Conservation (phyloP, 2,113 vertebrate species). For the Sapajus apella region DNA sequence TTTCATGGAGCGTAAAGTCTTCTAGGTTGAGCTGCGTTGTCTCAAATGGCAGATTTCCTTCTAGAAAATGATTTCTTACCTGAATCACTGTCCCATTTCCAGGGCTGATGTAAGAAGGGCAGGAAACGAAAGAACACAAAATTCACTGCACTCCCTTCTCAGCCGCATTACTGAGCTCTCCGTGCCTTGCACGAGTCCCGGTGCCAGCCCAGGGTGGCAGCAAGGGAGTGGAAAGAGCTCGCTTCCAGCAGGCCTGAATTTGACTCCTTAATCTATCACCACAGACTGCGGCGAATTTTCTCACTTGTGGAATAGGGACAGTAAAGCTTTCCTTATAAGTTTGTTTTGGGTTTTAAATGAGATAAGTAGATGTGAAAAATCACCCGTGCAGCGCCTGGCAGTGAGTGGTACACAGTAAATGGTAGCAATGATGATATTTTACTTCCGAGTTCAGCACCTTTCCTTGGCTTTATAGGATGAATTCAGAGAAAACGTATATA, state of each 20-base stretch:
- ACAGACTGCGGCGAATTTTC: background rate
- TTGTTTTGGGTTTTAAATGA: background rate
- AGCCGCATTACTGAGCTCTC: fast-evolving
- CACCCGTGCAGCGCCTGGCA: background rate
- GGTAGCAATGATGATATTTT: background rate
- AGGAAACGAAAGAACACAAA: background rate
- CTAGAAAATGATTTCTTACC: background rate
- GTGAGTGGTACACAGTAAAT: background rate
- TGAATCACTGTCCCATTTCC: background rate
- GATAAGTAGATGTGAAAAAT: background rate
- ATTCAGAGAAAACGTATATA: background rate
- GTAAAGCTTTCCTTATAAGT: background rate
- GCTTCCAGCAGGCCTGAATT: background rate
- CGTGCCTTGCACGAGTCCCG: background rate
- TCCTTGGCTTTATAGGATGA: background rate
- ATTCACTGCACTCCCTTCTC: background rate
- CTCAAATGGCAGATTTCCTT: background rate
- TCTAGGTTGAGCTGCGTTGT: background rate
- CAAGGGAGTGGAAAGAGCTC: background rate
- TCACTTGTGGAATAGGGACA: background rate
- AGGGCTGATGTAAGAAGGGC: background rate
- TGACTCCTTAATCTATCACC: background rate
- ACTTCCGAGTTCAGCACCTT: background rate
- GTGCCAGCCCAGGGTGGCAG: background rate
- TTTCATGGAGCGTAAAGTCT: background rate